Evolutionary conservation across 2,888 invertebrate genomes (phyloP).

Genomic region (Agrenia bidenticulata): DNA sequence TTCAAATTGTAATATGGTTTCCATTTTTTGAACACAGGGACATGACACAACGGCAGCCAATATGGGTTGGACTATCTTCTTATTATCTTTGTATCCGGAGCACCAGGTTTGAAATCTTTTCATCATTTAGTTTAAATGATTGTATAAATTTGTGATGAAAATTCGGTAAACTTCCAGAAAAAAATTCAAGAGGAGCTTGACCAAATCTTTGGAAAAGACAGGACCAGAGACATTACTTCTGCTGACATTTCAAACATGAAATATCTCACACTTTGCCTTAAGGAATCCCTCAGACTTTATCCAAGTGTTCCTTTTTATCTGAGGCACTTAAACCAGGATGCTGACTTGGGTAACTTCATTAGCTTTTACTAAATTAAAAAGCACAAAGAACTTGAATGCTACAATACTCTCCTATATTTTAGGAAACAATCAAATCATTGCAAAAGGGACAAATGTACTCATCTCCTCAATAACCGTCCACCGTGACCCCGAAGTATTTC

Average conservation of each 20-base stretch:
- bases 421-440: conserved; percentile 23
- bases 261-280: conserved; percentile 56
- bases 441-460: conserved; percentile 21
- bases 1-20: background rate
- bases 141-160: background rate
- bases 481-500: conserved; percentile 17
- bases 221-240: conserved; percentile 57
- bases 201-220: conserved; percentile 56
- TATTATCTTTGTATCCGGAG: conserved; percentile 23
- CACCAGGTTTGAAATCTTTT: conserved; percentile 8
- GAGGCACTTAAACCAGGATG: conserved; percentile 53
- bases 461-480: conserved; percentile 14
- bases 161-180: conserved; percentile 44
- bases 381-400: background rate
- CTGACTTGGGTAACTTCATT: conserved; percentile 47
- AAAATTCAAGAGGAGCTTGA: conserved; percentile 59
- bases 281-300: conserved; percentile 56
- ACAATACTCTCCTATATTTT: conserved; percentile 11
- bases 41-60: conserved; percentile 40
- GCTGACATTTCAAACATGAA: conserved; percentile 56
- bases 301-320: conserved; percentile 56
- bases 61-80: conserved; percentile 27
- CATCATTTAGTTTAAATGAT: too few species aligned
- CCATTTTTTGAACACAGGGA: conserved; percentile 20
- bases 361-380: background rate